Evolutionary conservation across 2,113 vertebrate genomes (phyloP).

Genomic region (Colius striatus): DNA sequence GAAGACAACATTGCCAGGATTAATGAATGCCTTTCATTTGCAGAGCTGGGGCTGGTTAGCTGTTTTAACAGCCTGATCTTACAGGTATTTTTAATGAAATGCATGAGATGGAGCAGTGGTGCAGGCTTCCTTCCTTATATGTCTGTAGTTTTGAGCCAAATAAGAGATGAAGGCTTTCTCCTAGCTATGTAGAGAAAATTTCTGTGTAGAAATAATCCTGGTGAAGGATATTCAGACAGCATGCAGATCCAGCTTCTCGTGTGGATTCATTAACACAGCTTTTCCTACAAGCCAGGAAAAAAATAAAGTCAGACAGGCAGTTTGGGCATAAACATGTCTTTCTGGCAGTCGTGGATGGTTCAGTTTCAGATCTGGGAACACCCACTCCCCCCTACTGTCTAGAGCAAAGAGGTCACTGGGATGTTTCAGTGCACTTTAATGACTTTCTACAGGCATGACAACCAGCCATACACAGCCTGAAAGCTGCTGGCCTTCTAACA

Average conservation of each 20-base stretch:
- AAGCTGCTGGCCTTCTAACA: not conserved
- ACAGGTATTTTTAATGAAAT: not conserved
- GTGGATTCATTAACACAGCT: slow-evolving; percentile 28
- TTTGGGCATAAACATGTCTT: not conserved
- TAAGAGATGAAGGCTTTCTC: not conserved
- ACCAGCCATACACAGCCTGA: not conserved
- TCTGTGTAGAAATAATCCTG: not conserved
- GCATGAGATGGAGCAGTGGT: not conserved
- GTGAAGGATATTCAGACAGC: not conserved
- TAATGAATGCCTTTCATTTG: not conserved
- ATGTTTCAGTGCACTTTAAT: not conserved
- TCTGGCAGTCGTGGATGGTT: slow-evolving; percentile 16
- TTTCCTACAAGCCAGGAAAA: not conserved
- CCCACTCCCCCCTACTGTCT: slow-evolving; percentile 35
- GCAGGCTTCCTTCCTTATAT: not conserved
- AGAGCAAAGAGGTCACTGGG: slow-evolving; percentile 28
- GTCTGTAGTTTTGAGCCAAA: not conserved
- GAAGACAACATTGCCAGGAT: not conserved
- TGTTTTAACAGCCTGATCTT: not conserved
- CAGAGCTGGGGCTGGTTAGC: not conserved
- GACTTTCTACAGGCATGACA: not conserved
- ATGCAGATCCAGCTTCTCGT: not conserved
- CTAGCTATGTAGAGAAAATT: not conserved
- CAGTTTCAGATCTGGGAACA: slow-evolving; percentile 11
- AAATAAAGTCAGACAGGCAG: slow-evolving; percentile 12